phyloP scores from a whole-genome alignment of 92 coral and sea anemone genomes.

The Heliopora coerulea region DNA sequence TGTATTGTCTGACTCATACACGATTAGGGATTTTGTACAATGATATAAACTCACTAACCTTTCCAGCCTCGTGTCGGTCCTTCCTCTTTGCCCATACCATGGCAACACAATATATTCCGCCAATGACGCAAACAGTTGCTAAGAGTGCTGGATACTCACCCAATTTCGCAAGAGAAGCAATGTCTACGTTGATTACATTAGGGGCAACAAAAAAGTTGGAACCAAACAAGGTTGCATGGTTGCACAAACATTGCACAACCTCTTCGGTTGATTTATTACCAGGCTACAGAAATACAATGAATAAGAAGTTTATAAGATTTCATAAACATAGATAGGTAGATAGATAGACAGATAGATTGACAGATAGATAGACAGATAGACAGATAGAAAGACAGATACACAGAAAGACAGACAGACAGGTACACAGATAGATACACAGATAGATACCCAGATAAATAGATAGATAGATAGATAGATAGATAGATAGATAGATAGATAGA shows the following conservation, averaged over 20 bases:
- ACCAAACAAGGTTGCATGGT: conserved; percentile 91
- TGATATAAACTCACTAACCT: no score
- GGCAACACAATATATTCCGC: conserved; percentile 65
- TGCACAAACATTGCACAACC: conserved; percentile 75
- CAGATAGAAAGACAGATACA: no score
- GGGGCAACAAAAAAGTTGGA: conserved; percentile 91
- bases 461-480: not conserved
- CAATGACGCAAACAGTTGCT: conserved; percentile 68
- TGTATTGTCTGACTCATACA: no score
- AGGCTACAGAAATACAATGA: conserved; percentile 55
- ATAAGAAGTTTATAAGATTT: no score
- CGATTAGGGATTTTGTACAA: no score
- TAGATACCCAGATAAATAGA: no score
- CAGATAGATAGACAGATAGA: no score
- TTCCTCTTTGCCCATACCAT: conserved; percentile 82
- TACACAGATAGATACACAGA: no score
- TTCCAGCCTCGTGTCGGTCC: conserved; percentile 64
- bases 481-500: not conserved
- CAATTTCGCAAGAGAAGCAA: conserved; percentile 42
- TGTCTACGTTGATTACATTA: conserved; percentile 60
- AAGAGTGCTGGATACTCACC: conserved; percentile 76
- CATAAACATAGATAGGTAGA: no score
- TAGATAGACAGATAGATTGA: no score
- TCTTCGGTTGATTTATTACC: conserved; percentile 59
- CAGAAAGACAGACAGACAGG: no score